Evolutionary conservation across 1,140 invertebrate genomes (phyloP).

Genomic region (Dendrolimus punctatus): DNA sequence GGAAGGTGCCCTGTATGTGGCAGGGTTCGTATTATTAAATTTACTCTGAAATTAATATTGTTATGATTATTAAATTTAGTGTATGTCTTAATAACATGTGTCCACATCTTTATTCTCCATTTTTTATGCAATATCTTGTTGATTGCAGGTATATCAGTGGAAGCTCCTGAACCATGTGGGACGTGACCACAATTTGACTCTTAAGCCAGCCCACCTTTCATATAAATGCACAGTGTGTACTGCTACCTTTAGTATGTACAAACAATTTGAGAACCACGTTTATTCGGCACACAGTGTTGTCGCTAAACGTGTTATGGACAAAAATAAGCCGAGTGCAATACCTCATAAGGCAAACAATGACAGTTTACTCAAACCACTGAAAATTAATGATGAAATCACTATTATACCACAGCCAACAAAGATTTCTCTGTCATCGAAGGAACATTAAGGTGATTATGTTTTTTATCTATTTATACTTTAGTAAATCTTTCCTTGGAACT

Average conservation of each 20-base stretch:
- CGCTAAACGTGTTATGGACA: slow-evolving; percentile 85
- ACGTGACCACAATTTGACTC: slow-evolving; percentile 89
- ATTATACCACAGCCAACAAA: slow-evolving; percentile 86
- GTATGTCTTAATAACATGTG: neutral
- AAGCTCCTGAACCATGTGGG: slow-evolving; percentile 93
- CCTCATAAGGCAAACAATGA: slow-evolving; percentile 55
- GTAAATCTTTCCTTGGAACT: neutral
- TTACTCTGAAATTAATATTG: neutral
- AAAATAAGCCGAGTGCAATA: slow-evolving; percentile 74
- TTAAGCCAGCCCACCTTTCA: slow-evolving; percentile 92
- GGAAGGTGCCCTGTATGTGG: slow-evolving; percentile 95
- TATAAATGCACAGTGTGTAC: slow-evolving; percentile 97
- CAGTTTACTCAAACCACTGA: slow-evolving; percentile 82
- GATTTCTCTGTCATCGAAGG: slow-evolving; percentile 13
- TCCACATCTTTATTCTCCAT: no score
- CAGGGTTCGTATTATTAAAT: slow-evolving; percentile 74
- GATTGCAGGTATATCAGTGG: slow-evolving; percentile 89
- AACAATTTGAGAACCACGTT: slow-evolving; percentile 94
- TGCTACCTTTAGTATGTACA: slow-evolving; percentile 95
- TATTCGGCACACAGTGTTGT: slow-evolving; percentile 93
- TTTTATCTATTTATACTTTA: neutral
- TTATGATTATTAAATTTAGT: neutral
- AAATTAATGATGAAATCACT: slow-evolving; percentile 92
- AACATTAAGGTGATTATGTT: slow-evolving; percentile 30
- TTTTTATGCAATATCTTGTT: slow-evolving; percentile 6